Evolutionary conservation across 2,113 vertebrate genomes (phyloP), one percentile per base, ranked within the genome.

Genomic region (Perca schrenkii): DNA sequence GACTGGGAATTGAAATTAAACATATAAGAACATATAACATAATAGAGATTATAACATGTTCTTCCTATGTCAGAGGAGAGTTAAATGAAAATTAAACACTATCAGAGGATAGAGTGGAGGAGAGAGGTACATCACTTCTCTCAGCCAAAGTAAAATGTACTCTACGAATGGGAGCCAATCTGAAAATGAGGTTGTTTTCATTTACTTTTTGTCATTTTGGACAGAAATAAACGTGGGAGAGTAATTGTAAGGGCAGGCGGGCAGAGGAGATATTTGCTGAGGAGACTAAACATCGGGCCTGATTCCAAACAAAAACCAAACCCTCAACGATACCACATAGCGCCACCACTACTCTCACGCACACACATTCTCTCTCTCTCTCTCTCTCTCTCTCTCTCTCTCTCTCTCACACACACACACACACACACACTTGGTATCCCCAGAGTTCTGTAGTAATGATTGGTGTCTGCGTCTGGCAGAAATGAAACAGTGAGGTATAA

Each of bases 381-480:
- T 34, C 67, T 73, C 50, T n/a, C 74, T 25, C 58, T 19, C 67
- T 34, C 31, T 34, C 31, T 34, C 34, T 25, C 74, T 25, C 74
- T 68, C 74, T 76, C 66, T 49, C 57, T 40, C 36, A n/a, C 67
- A 64, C 40, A 10, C 36, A 2, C 8, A 43, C 40, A 43, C 40
- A 43, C 40, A 77, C 68, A 56, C 75, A 77, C 84, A 84, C 64
- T 63, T 84, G 78, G 78, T 87, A 87, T 93, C 91, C 90, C 92
- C 92, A 93, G 84, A 94, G 89, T 60, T 92, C 91, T 88, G 87
- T 91, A 84, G 94, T 94, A 94, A 94, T 95, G 94, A 96, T 94
- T 89, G 94, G 94, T 91, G 94, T 93, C 91, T 92, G 88, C 69
- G 86, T 92, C 90, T 93, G 92, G 91, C 92, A 92, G 87, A 93